Evolutionary conservation across 2,113 vertebrate genomes (phyloP).

Genomic region (Anguilla japonica): DNA sequence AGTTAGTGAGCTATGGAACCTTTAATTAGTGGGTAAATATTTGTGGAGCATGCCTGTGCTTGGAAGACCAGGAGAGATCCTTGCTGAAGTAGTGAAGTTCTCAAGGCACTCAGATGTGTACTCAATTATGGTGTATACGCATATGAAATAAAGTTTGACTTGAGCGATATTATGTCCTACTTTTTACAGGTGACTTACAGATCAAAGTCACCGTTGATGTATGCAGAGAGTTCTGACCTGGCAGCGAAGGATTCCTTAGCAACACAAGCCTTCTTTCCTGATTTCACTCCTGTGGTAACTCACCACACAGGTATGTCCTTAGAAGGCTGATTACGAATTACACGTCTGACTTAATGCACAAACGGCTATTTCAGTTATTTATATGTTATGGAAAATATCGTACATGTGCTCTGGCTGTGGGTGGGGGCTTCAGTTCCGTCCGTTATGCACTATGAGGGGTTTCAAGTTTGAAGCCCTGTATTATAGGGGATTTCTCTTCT

Average conservation of each 20-base stretch:
- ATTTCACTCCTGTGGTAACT: not conserved
- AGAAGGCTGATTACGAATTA: not conserved
- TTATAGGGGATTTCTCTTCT: not conserved
- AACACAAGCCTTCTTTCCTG: not conserved
- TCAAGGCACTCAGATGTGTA: too few species aligned
- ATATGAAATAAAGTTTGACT: not conserved
- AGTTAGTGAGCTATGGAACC: not conserved
- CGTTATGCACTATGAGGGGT: not conserved
- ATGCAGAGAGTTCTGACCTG: constrained; percentile 43
- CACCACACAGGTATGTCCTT: not conserved
- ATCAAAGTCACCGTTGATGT: constrained; percentile 67
- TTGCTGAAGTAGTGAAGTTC: too few species aligned
- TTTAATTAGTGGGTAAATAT: not conserved
- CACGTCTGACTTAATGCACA: not conserved
- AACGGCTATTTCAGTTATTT: not conserved
- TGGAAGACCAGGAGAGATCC: too few species aligned
- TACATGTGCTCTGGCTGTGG: not conserved
- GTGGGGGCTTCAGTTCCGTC: not conserved
- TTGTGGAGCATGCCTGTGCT: too few species aligned
- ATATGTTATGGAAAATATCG: too few species aligned
- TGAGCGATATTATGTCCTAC: not conserved
- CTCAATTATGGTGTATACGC: too few species aligned
- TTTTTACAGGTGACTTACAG: constrained; percentile 71
- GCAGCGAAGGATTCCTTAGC: not conserved
- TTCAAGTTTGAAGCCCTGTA: not conserved